Evolutionary conservation across 2,888 invertebrate genomes (phyloP).

Genomic region (Atethmia centrago): DNA sequence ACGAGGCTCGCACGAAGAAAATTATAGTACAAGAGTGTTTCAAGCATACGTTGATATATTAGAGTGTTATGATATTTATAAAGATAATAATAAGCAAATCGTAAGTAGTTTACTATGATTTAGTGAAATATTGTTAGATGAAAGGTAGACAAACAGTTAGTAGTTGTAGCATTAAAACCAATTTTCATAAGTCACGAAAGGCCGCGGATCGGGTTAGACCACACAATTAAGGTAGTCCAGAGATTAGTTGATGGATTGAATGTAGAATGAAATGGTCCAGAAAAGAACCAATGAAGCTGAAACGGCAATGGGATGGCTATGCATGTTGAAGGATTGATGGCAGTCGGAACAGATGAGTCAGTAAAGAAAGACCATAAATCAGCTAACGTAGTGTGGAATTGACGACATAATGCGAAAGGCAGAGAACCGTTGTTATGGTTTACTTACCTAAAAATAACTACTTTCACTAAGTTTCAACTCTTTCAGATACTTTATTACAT

Average conservation of each 20-base stretch:
- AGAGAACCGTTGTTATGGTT: not conserved
- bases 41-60: conserved; percentile 32
- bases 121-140: not conserved
- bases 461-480: not conserved
- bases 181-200: not conserved
- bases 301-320: not conserved
- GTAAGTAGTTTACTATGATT: conserved; percentile 25
- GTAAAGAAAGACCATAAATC: not conserved
- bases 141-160: not conserved
- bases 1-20: not conserved
- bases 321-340: not conserved
- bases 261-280: not conserved
- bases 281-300: not conserved
- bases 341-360: not conserved
- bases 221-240: not conserved
- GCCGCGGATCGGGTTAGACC: too few relatives aligned
- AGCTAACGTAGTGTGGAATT: not conserved
- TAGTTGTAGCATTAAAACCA: too few relatives aligned
- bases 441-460: not conserved
- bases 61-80: conserved; percentile 32
- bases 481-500: conserved; percentile 43
- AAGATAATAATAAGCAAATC: conserved; percentile 7
- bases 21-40: conserved; percentile 3
- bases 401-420: not conserved
- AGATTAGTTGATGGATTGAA: not conserved